These are phyloP conservation scores for Caenorhabditis auriculariae DNA, from an alignment of 2,888 invertebrate species.

Conservation along the genomic window DNA sequence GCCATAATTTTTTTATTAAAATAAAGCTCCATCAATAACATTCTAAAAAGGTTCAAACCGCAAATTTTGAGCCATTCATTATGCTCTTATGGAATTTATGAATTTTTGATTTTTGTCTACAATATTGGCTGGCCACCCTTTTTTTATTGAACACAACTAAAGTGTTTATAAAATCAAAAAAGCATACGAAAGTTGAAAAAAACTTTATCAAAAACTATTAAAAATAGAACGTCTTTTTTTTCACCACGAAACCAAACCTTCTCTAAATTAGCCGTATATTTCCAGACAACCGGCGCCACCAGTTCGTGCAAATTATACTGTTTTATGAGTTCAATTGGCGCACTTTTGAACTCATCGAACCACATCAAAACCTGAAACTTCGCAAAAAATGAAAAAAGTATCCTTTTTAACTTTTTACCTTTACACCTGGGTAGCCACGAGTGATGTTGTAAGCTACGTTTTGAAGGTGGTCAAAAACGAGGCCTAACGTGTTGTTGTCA, in stretches of 20 bases:
- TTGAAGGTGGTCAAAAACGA: constrained; percentile 42
- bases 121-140: no score
- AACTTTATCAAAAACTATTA: no score
- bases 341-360: constrained; percentile 43
- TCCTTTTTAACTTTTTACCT: constrained; percentile 18
- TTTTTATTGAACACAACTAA: no score
- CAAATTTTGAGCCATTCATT: no score
- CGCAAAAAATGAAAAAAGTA: background rate
- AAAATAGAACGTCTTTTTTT: no score
- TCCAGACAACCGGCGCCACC: constrained; percentile 48
- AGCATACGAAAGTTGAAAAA: no score
- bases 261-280: constrained; percentile 40
- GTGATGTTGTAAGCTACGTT: constrained; percentile 34
- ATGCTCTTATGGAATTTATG: no score
- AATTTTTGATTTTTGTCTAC: no score
- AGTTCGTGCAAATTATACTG: constrained; percentile 34
- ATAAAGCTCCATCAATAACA: no score
- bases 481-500: constrained; percentile 30
- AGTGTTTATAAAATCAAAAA: no score
- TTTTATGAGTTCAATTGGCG: constrained; percentile 24
- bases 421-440: constrained; percentile 28
- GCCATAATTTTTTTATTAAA: no score
- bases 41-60: no score
- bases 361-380: constrained; percentile 39
- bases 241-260: constrained; percentile 12